Percentiles rank a stretch among this genome's conserved stretches.
Evolutionary conservation across 2,113 vertebrate genomes (phyloP).

Genomic region (Rana temporaria): DNA sequence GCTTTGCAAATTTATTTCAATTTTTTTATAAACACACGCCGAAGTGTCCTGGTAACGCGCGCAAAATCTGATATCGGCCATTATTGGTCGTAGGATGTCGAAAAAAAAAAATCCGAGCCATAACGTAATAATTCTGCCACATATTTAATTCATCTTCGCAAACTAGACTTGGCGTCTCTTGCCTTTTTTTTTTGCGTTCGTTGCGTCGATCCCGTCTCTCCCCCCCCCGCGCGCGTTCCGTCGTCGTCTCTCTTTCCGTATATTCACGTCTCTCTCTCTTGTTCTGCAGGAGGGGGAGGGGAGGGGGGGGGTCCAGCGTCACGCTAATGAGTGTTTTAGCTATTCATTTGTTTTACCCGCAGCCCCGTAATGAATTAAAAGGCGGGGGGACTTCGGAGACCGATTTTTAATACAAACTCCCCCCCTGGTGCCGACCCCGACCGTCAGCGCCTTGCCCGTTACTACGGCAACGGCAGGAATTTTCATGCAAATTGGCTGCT

Average conservation of each 20-base stretch:
- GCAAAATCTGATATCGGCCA: no score
- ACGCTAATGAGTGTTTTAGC: constrained; percentile 91
- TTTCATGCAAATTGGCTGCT: constrained; percentile 86
- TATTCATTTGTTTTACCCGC: constrained; percentile 92
- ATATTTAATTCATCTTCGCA: neutral
- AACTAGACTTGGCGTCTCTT: neutral
- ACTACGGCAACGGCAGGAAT: constrained; percentile 87
- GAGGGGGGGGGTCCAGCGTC: no score
- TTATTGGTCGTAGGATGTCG: no score
- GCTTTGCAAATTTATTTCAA: no score
- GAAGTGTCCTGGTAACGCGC: no score
- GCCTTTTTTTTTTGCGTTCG: neutral
- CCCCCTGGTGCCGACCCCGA: constrained; percentile 86
- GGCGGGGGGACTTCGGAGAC: constrained; percentile 82
- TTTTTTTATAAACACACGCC: no score
- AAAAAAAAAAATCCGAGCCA: neutral
- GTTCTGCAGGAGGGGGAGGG: constrained; percentile 53
- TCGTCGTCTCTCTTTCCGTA: constrained; percentile 74
- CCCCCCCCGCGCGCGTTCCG: constrained; percentile 42
- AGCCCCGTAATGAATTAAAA: constrained; percentile 88
- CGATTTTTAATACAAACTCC: constrained; percentile 89
- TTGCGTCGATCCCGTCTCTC: neutral
- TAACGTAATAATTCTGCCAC: neutral
- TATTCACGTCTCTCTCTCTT: constrained; percentile 14
- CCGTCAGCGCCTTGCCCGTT: constrained; percentile 83